Evolutionary conservation across 2,797 vertebrate genomes (phyloP), one percentile per base, ranked within the genome.

Genomic region (Pogoniulus pusillus): DNA sequence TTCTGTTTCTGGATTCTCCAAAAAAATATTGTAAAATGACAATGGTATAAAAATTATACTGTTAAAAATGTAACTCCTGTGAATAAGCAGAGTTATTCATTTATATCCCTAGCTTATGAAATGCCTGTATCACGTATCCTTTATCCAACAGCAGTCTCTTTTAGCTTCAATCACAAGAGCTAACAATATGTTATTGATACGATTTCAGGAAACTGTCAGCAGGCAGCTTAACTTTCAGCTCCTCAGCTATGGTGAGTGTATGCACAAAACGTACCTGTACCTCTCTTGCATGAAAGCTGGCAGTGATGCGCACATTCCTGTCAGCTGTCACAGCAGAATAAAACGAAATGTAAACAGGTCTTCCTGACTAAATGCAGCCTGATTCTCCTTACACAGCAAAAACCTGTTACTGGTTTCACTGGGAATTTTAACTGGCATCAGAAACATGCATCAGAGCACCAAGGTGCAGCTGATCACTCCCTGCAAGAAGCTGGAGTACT

Each of bases 181-280:
- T 88, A 97, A 98, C 98, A 98, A 98, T 98, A 97, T 97, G 97
- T 98, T 98, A 98, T 98, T 98, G 98, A 98, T 97, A 97, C 87
- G 97, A 97, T 97, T 97, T 98, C 98, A 98, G 98, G 98, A 97
- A 97, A 97, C 97, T 97, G 98, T 98, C 98, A 98, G 98, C 96
- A 98, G 97, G 97, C 98, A 98, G 97, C 98, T 98, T 98, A 93
- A 96, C 97, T 98, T 97, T 98, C 97, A 97, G 97, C 97, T 98
- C 97, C 95, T 96, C 97, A 89, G 97, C 84, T 83, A 97, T 94
- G 97, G 97, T 96, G 96, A 96, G 92, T 55, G 74, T 90, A 94
- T 94, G 94, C 94, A 96, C 98, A 96, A 96, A 97, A 96, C 91
- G 92, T 93, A 95, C 96, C 96, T 98, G 97, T 97, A 96, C 94